Conservation (phyloP, 1,140 invertebrate species). For the Drosophila orena region DNA sequence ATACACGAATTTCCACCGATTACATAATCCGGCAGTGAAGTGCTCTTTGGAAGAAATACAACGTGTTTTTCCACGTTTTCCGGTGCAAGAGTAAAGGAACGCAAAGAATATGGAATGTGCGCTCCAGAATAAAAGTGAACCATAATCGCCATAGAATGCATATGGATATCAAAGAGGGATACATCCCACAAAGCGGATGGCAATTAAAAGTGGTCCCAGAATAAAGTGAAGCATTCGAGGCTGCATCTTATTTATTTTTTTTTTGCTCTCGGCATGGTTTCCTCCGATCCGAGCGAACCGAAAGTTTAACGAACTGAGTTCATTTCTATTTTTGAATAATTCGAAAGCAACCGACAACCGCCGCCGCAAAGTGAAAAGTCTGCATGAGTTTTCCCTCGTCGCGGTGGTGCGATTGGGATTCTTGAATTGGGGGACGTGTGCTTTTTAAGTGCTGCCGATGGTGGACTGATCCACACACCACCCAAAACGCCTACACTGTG, state of each 20-base stretch:
- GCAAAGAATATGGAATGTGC: slow-evolving; percentile 30
- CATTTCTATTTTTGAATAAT: slow-evolving; percentile 85
- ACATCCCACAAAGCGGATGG: slow-evolving; percentile 38
- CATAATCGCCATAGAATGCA: slow-evolving; percentile 17
- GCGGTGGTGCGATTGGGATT: slow-evolving; percentile 32
- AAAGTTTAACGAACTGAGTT: slow-evolving; percentile 85
- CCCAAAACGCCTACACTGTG: slow-evolving; percentile 69
- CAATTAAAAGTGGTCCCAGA: slow-evolving; percentile 55
- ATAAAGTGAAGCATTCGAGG: slow-evolving; percentile 46
- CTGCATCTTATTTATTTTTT: slow-evolving; percentile 19
- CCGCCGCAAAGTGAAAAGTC: slow-evolving; percentile 73
- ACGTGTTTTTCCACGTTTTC: slow-evolving; percentile 71
- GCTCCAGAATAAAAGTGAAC: slow-evolving; percentile 29
- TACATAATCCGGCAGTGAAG: slow-evolving; percentile 70
- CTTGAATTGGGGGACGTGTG: slow-evolving; percentile 50
- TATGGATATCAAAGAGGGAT: slow-evolving; percentile 41
- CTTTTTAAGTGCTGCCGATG: slow-evolving; percentile 49
- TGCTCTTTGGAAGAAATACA: slow-evolving; percentile 42
- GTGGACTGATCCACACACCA: slow-evolving; percentile 52
- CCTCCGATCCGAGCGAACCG: slow-evolving; percentile 43
- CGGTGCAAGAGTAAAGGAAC: slow-evolving; percentile 33
- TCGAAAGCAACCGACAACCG: slow-evolving; percentile 57
- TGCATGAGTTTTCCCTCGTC: slow-evolving; percentile 62
- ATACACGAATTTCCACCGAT: slow-evolving; percentile 56
- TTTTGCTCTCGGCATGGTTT: slow-evolving; percentile 60